Conservation (phyloP, 1,140 invertebrate genomes). For the Monochamus saltuarius region DNA sequence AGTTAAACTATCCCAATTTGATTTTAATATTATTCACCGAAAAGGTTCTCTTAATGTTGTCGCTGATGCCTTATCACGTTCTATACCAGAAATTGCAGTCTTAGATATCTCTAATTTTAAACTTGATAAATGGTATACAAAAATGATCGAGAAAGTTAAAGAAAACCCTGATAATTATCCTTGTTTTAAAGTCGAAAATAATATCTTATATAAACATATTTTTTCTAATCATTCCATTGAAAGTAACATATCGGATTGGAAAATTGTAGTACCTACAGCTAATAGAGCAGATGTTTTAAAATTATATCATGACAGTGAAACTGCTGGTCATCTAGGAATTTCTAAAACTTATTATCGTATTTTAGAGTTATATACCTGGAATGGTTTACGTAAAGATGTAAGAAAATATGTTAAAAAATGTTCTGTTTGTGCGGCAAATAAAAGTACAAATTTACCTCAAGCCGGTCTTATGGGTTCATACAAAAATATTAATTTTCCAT, state of each 20-base stretch:
- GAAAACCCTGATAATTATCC: conserved; percentile 3
- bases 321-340: conserved; percentile 33
- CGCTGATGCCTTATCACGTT: neutral
- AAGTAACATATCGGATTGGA: conserved; percentile 26
- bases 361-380: conserved; percentile 14
- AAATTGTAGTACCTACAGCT: conserved; percentile 27
- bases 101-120: conserved; percentile 4
- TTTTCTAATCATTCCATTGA: neutral
- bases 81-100: neutral
- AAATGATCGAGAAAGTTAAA: conserved; percentile 6
- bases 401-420: neutral
- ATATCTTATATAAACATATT: conserved; percentile 9
- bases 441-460: conserved; percentile 16
- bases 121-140: neutral
- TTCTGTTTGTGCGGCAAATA: conserved; percentile 12
- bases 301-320: conserved; percentile 30
- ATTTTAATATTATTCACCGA: conserved; percentile 6
- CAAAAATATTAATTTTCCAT: conserved; percentile 30
- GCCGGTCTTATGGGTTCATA: conserved; percentile 25
- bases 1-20: neutral
- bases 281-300: conserved; percentile 20
- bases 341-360: conserved; percentile 32
- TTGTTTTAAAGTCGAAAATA: neutral
- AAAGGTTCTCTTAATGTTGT: neutral
- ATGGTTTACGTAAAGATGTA: neutral